Evolutionary conservation across 37 sponge, comb jelly and placozoan species (phyloP), one percentile per base, ranked within the genome.

Genomic region (Crambe crambe): DNA sequence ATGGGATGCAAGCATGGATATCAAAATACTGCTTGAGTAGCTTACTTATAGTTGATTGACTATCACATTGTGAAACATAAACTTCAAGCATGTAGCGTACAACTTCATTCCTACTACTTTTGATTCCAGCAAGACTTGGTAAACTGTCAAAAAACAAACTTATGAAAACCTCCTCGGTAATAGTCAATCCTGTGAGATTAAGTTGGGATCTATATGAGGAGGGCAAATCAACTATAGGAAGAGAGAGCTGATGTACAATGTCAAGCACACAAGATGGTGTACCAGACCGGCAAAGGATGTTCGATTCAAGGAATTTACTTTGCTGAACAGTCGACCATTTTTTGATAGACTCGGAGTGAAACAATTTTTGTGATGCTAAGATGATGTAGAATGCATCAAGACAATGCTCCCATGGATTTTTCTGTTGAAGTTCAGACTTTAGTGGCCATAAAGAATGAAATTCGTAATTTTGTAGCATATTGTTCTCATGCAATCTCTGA

Each of bases 211-310:
- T 77, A 62, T 57, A 86, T 21, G 29, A n/a, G 0, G 23, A n/a
- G 12, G 80, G 87, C 29, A 86, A 80, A n/a, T 86, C 42, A 1
- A 86, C 87, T 38, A 86, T 25, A n/a, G 81, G 76, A 0, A 67
- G 59, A 18, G 35, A 21, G 9, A 86, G 81, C 17, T 73, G 41
- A 0, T 54, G 25, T 6, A 80, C 37, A 57, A 74, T 57, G 0
- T 34, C 47, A 20, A 42, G n/a, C 36, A 86, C 70, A 74, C 66
- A 67, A 12, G 36, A 6, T 27, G 30, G 17, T 5, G 37, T 12
- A 6, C 37, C 68, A 15, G 73, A 58, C 30, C 54, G 54, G 31
- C 58, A 1, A 8, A 86, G 56, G 39, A 86, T 86, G 1, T 30
- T 34, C 8, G 58, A 58, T 47, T 29, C 57, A 39, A 86, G 61